Conservation (phyloP, 2,113 vertebrate species). For the Spheniscus mendiculus region DNA sequence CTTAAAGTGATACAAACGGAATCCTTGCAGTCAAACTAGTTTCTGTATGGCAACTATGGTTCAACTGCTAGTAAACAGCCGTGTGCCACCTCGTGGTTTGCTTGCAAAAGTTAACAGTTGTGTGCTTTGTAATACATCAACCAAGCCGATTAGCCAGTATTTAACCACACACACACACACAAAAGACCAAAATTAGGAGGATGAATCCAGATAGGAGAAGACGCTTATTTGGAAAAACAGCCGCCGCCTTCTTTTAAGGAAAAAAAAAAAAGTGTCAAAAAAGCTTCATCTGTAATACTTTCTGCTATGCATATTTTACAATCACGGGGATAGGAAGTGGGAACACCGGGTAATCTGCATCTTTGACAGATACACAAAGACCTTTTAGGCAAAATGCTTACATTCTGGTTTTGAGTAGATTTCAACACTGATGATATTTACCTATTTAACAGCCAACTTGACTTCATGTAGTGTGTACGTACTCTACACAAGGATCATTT, state of each 20-base stretch:
- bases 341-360: not conserved
- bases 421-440: not conserved
- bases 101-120: not conserved
- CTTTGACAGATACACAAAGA: not conserved
- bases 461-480: not conserved
- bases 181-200: not conserved
- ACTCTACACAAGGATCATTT: not conserved
- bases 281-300: not conserved
- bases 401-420: not conserved
- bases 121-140: not conserved
- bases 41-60: not conserved
- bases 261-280: not conserved
- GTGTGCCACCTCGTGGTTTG: conserved; percentile 15
- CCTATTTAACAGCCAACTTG: conserved; percentile 30
- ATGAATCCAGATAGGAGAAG: not conserved
- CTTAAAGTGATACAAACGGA: not conserved
- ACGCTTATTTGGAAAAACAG: not conserved
- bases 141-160: not conserved
- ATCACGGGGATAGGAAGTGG: not conserved
- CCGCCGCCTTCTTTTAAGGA: not conserved
- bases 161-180: not conserved
- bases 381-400: not conserved
- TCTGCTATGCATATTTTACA: not conserved
- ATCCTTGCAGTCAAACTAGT: not conserved
- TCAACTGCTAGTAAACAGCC: not conserved